These are phyloP conservation scores for Acropora yongei DNA, from an alignment of 64 coral and sea anemone genomes.

Conservation along the genomic window DNA sequence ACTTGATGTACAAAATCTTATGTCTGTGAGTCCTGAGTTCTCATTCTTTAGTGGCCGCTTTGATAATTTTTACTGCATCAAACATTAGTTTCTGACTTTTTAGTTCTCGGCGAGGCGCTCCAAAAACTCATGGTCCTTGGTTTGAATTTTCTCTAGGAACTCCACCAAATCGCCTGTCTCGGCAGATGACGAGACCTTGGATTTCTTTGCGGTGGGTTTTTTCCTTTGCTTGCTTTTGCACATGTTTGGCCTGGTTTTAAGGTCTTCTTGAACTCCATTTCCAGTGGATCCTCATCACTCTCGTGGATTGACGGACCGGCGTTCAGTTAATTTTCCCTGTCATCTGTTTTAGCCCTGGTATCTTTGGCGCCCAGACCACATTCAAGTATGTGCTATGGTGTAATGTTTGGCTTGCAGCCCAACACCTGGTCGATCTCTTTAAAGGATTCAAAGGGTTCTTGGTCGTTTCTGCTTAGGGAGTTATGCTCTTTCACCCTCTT, in stretches of 20 bases:
- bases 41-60: not conserved
- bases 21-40: not conserved
- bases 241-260: not conserved
- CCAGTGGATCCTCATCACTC: no score
- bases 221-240: not conserved
- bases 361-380: no score
- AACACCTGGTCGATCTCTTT: no score
- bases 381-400: no score
- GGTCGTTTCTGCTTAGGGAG: no score
- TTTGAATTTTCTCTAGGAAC: slow-evolving; percentile 9
- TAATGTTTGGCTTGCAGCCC: no score
- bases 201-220: not conserved
- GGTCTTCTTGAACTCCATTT: no score
- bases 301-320: no score
- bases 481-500: no score
- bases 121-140: slow-evolving; percentile 51
- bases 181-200: not conserved
- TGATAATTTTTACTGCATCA: slow-evolving; percentile 1
- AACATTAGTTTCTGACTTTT: slow-evolving; percentile 67
- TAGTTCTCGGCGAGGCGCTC: slow-evolving; percentile 48
- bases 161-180: not conserved
- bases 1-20: not conserved
- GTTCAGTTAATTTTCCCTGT: no score
- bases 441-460: no score
- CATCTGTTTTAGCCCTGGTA: no score